Conservation (phyloP, 2,888 invertebrate genomes). For the Lathronympha strigana region DNA sequence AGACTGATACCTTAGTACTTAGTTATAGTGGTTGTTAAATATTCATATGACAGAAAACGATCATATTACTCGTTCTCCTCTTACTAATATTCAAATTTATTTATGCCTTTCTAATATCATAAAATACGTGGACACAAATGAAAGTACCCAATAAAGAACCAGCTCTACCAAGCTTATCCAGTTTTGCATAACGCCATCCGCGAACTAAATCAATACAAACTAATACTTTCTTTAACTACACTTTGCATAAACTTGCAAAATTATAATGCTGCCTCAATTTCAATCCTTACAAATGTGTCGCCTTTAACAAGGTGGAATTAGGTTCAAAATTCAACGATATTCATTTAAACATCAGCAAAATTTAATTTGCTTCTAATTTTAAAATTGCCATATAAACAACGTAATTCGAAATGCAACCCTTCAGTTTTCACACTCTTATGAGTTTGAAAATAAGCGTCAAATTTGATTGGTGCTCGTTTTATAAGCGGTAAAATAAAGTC, state of each 20-base stretch:
- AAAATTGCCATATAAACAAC: slow-evolving; percentile 47
- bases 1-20: no score
- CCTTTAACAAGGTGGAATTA: background rate
- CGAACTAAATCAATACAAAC: slow-evolving; percentile 60
- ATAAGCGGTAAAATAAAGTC: slow-evolving; percentile 50
- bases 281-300: background rate
- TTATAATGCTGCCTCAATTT: slow-evolving; percentile 27
- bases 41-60: background rate
- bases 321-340: background rate
- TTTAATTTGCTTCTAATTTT: slow-evolving; percentile 38
- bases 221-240: slow-evolving; percentile 54
- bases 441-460: background rate
- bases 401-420: slow-evolving; percentile 10
- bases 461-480: background rate
- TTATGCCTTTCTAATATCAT: slow-evolving; percentile 26
- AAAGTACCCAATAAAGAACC: slow-evolving; percentile 21
- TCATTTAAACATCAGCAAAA: background rate
- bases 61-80: background rate
- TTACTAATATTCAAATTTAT: slow-evolving; percentile 24
- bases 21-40: background rate
- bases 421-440: background rate
- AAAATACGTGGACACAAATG: slow-evolving; percentile 25
- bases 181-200: slow-evolving; percentile 57
- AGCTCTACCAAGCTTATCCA: slow-evolving; percentile 16
- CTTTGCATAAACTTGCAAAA: slow-evolving; percentile 60